A percentile compares a stretch with the other conserved stretches of the same genome.
Evolutionary conservation across 2,797 vertebrate species (phyloP).

Genomic region (Melanogrammus aeglefinus): DNA sequence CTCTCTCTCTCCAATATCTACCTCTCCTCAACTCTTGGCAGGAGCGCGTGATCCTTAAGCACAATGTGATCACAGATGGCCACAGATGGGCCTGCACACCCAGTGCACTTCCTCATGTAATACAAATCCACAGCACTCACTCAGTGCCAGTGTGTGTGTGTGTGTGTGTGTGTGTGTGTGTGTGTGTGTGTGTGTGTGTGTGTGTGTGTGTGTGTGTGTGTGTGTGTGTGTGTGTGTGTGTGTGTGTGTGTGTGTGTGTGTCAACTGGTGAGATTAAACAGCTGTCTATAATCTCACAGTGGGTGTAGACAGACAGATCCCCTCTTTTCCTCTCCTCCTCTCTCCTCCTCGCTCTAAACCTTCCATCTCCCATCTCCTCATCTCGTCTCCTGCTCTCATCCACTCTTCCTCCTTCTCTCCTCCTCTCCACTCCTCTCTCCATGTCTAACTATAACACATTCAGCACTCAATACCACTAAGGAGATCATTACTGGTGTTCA

Average conservation of each 20-base stretch:
- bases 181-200: conserved; percentile 12
- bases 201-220: conserved; percentile 9
- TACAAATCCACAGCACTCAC: conserved; percentile 67
- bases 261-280: conserved; percentile 80
- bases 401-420: not conserved
- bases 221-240: conserved; percentile 12
- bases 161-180: conserved; percentile 8
- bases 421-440: not conserved
- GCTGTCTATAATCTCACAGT: conserved; percentile 75
- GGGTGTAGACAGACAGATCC: conserved; percentile 51
- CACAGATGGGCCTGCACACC: conserved; percentile 68
- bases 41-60: conserved; percentile 58
- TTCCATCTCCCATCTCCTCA: conserved; percentile 12
- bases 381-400: not conserved
- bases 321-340: conserved; percentile 32
- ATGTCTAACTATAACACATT: not conserved
- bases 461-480: not conserved
- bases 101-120: conserved; percentile 73
- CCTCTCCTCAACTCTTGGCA: conserved; percentile 25
- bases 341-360: conserved; percentile 1
- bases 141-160: conserved; percentile 47
- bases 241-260: conserved; percentile 36
- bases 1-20: not conserved
- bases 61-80: conserved; percentile 70
- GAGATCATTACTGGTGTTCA: not conserved